Evolutionary conservation across 2,797 vertebrate genomes (phyloP).

Genomic region (Austrolebias charrua): DNA sequence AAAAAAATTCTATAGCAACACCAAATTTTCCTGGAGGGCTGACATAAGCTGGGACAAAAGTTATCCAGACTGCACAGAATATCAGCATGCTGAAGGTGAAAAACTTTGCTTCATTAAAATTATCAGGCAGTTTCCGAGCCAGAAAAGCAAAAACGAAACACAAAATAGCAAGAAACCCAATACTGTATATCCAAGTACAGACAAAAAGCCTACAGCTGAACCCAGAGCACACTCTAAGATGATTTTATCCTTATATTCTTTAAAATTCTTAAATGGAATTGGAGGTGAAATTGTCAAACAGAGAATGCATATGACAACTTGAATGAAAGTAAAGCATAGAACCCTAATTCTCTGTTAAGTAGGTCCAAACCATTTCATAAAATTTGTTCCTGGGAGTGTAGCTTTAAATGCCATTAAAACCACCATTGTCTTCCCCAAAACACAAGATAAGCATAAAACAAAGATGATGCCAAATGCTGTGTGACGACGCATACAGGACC

Average conservation of each 20-base stretch:
- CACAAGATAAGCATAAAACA: slow-evolving; percentile 76
- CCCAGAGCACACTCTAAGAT: slow-evolving; percentile 60
- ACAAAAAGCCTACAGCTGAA: slow-evolving; percentile 69
- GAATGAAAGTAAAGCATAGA: slow-evolving; percentile 71
- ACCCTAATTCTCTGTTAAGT: slow-evolving; percentile 78
- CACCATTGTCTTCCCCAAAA: slow-evolving; percentile 79
- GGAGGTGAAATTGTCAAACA: slow-evolving; percentile 77
- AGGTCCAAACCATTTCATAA: slow-evolving; percentile 79
- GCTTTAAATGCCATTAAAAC: slow-evolving; percentile 70
- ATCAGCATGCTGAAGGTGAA: no score
- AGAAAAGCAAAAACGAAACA: slow-evolving; percentile 78
- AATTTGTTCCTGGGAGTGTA: slow-evolving; percentile 52
- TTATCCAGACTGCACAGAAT: no score
- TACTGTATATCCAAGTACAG: slow-evolving; percentile 78
- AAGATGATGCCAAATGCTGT: slow-evolving; percentile 58
- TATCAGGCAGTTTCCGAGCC: slow-evolving; percentile 76
- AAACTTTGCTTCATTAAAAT: no score
- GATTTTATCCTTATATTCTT: slow-evolving; percentile 72
- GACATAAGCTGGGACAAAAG: no score
- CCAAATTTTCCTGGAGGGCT: slow-evolving; percentile 32
- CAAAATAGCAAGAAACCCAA: slow-evolving; percentile 71
- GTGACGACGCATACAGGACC: slow-evolving; percentile 83
- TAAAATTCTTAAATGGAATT: slow-evolving; percentile 70
- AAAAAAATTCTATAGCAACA: slow-evolving; percentile 82
- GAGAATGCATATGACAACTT: slow-evolving; percentile 74